Evolutionary conservation across 1,140 invertebrate species (phyloP).

Genomic region (Hyposmocoma kahamanoa): DNA sequence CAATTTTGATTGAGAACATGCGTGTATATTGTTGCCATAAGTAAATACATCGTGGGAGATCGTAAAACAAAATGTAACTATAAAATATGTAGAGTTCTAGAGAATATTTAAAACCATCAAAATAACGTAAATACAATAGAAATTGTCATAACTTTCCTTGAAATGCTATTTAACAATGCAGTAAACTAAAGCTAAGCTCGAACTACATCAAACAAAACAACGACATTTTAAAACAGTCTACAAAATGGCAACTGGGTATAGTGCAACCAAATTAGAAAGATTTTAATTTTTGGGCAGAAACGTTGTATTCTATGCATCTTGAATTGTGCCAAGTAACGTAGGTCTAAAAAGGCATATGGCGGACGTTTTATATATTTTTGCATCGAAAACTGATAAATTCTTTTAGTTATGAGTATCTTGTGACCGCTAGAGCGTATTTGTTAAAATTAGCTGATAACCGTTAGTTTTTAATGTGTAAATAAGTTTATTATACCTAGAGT

Average conservation of each 20-base stretch:
- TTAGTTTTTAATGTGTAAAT: slow-evolving; percentile 73
- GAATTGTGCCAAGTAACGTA: slow-evolving; percentile 45
- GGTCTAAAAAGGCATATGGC: slow-evolving; percentile 74
- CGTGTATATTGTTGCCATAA: too few relatives aligned
- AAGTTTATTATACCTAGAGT: slow-evolving; percentile 68
- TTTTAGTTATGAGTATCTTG: slow-evolving; percentile 74
- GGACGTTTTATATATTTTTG: slow-evolving; percentile 75
- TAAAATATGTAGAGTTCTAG: too few relatives aligned
- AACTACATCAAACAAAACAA: too few relatives aligned
- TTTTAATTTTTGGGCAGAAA: not conserved
- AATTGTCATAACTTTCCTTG: too few relatives aligned
- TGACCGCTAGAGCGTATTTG: slow-evolving; percentile 70
- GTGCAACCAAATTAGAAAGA: slow-evolving; percentile 32
- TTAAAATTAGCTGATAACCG: slow-evolving; percentile 69
- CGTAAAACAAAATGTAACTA: too few relatives aligned
- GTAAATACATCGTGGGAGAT: too few relatives aligned
- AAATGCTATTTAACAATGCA: too few relatives aligned
- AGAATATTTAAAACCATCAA: too few relatives aligned
- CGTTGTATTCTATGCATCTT: slow-evolving; percentile 8
- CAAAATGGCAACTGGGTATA: slow-evolving; percentile 64
- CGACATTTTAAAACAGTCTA: too few relatives aligned
- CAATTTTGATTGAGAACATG: too few relatives aligned
- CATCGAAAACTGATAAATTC: slow-evolving; percentile 73
- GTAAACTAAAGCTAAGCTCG: too few relatives aligned
- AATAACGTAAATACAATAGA: too few relatives aligned